Conservation (phyloP, 2,797 vertebrate genomes). For the Nyctalus aviator region DNA sequence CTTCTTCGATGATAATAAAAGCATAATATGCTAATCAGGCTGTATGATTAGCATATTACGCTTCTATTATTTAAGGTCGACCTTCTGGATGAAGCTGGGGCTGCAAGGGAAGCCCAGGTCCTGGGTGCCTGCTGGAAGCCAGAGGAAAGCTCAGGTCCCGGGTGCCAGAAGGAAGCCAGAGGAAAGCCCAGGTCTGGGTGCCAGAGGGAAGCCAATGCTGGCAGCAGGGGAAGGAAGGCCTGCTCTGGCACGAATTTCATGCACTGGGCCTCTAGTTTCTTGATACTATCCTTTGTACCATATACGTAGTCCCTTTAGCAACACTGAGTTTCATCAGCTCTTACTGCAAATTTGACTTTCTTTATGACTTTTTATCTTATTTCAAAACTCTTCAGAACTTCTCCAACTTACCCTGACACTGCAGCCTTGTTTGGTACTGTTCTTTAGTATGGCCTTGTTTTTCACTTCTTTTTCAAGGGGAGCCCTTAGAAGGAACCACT, state of each 20-base stretch:
- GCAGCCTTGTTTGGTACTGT: background rate
- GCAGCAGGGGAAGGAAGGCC: too few relatives aligned
- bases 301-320: background rate
- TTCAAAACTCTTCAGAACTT: background rate
- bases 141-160: rapidly evolving
- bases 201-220: too few relatives aligned
- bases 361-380: background rate
- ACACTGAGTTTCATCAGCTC: background rate
- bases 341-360: background rate
- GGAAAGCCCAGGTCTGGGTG: too few relatives aligned
- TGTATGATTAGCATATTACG: too few relatives aligned
- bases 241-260: too few relatives aligned
- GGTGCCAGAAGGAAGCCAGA: too few relatives aligned
- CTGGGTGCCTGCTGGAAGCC: too few relatives aligned
- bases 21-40: too few relatives aligned
- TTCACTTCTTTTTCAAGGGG: background rate
- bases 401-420: background rate
- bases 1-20: background rate
- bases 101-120: too few relatives aligned
- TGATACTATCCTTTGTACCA: background rate
- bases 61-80: too few relatives aligned
- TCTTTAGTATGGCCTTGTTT: background rate
- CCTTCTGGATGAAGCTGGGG: too few relatives aligned
- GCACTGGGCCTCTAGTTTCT: background rate
- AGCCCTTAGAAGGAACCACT: rapidly evolving